Base-by-base conservation (phyloP, 1,140 invertebrate species). In the Antheraea mylitta region DNA sequence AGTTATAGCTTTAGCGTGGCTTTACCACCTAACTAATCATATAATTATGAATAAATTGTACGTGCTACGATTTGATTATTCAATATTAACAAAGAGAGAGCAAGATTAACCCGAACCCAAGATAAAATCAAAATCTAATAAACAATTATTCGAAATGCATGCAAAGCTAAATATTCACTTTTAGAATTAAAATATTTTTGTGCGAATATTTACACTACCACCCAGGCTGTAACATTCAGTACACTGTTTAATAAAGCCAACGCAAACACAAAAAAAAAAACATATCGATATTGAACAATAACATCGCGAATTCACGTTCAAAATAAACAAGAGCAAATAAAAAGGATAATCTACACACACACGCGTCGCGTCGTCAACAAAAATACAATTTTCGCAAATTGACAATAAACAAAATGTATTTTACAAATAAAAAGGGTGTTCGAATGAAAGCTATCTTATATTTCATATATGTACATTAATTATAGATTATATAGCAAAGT, bases 211-310 rank as follows among this genome's bases (percentile, higher is more conserved):
- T 53, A 53, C 7, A 53, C 7, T 53, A n/a, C 13, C 11, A 53
- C 45, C 5, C 45, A 16, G 16, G 45, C 16, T 16, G 45, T 53
- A 53, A 53, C 38, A 42, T 42, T 42, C 38, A 42, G 11, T 30
- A 61, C 30, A 22, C 9, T 16, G 10, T 61, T 72, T 73, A 74
- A 72, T 74, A 75, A 69, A 70, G 45, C 66, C 64, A 75, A 77
- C 62, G 61, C 75, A 75, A 73, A 79, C 45, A 73, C 45, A 59
- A 58, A 68, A n/a, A n/a, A n/a, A 73, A 71, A 69, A 65, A 75
- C 70, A 75, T 69, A 76, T 64, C 63, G 72, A 73, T 79, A 79
- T 76, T 71, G 73, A 76, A 79, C 74, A 76, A 79, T 74, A 76
- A 73, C 71, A 64, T 64, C 53, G 59, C 45, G 67, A 72, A 74